These are phyloP conservation scores for Sitta carolinensis DNA, from an alignment of 2,797 vertebrate species.

Conservation along the genomic window DNA sequence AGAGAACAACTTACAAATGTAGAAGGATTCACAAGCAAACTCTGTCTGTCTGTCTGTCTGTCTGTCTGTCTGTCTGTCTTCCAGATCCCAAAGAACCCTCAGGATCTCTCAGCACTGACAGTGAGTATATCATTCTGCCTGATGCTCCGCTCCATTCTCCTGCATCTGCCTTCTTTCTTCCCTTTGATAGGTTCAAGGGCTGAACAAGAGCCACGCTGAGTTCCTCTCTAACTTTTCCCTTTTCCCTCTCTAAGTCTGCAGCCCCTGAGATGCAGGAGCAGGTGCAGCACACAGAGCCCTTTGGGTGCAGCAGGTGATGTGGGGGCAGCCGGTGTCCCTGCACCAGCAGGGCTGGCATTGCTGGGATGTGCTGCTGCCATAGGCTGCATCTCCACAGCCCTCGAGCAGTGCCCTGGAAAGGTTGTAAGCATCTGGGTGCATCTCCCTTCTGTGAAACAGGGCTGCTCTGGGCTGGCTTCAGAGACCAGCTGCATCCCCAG, in stretches of 20 bases:
- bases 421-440: neutral
- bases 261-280: neutral
- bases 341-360: neutral
- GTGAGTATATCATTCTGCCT: neutral
- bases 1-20: neutral
- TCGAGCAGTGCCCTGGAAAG: neutral
- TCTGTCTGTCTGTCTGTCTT: slow-evolving; percentile 43
- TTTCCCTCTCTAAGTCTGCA: neutral
- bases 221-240: neutral
- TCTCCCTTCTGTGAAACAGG: neutral
- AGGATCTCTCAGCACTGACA: neutral
- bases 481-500: neutral
- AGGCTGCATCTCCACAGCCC: neutral
- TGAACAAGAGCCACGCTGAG: neutral
- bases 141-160: neutral
- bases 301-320: neutral
- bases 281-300: neutral
- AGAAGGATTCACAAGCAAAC: neutral
- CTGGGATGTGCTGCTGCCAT: accelerated
- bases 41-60: neutral
- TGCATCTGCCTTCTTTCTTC: neutral
- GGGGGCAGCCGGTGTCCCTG: neutral
- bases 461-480: neutral
- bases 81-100: slow-evolving; percentile 23
- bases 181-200: neutral